These are phyloP conservation scores for Drosophila mercatorum DNA, from an alignment of 2,888 invertebrate genomes.

Conservation along the genomic window DNA sequence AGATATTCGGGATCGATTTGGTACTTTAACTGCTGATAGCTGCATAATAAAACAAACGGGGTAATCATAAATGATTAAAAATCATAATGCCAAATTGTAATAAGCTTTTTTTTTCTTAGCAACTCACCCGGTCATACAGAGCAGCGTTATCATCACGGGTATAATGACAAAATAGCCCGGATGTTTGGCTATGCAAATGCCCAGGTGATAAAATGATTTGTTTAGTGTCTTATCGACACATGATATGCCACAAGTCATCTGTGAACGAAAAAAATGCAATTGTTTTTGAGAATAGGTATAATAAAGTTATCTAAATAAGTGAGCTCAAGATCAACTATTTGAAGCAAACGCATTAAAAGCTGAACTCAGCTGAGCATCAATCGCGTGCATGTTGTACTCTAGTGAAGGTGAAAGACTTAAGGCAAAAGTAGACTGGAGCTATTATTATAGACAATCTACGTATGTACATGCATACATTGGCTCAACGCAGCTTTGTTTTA, in stretches of 20 bases:
- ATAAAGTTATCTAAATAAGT: slow-evolving; percentile 13
- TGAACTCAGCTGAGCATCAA: slow-evolving; percentile 6
- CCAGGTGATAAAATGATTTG: slow-evolving; percentile 92
- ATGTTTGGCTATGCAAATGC: slow-evolving; percentile 90
- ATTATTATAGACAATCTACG: slow-evolving; percentile 41
- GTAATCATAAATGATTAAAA: background rate
- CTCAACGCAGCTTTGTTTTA: slow-evolving; percentile 7
- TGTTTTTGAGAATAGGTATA: background rate
- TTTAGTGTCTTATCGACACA: slow-evolving; percentile 93
- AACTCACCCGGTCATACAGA: slow-evolving; percentile 91
- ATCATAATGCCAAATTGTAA: background rate
- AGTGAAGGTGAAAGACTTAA: slow-evolving; percentile 65
- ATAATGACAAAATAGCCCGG: slow-evolving; percentile 95
- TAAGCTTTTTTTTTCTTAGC: background rate
- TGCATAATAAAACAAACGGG: slow-evolving; percentile 41
- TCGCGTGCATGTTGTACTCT: slow-evolving; percentile 46
- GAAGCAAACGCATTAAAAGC: slow-evolving; percentile 24
- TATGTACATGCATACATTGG: background rate
- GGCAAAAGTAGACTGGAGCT: slow-evolving; percentile 45
- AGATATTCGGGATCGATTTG: slow-evolving; percentile 97
- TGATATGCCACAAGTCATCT: slow-evolving; percentile 91
- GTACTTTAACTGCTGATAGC: slow-evolving; percentile 92
- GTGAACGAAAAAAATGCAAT: slow-evolving; percentile 65
- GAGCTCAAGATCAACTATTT: slow-evolving; percentile 14
- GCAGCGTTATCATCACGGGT: slow-evolving; percentile 91